These are phyloP conservation scores for Prolemur simus DNA, from an alignment of 2,113 vertebrate species.

Conservation along the genomic window DNA sequence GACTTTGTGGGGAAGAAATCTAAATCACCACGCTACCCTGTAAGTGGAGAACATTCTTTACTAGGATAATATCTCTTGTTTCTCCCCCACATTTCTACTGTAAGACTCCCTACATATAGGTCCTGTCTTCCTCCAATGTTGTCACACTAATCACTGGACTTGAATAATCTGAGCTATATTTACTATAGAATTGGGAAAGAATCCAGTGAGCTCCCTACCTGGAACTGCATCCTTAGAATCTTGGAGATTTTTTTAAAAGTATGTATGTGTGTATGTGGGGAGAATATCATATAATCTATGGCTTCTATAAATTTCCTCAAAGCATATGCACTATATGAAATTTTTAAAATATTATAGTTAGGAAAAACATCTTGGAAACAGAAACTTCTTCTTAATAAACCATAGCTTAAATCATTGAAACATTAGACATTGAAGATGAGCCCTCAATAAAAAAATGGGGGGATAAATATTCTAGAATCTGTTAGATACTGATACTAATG, in stretches of 20 bases:
- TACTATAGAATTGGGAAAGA: not conserved
- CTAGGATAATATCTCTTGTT: not conserved
- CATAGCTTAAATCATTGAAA: not conserved
- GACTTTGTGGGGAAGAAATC: not conserved
- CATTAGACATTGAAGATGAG: not conserved
- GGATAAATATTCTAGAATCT: not conserved
- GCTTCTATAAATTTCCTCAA: not conserved
- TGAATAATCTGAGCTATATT: not conserved
- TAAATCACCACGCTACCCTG: not conserved
- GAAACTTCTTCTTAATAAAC: not conserved
- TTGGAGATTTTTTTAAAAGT: not conserved
- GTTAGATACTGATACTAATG: not conserved
- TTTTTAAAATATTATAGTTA: not conserved
- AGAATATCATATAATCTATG: not conserved
- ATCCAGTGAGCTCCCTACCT: not conserved
- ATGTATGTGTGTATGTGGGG: accelerated
- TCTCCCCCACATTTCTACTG: not conserved
- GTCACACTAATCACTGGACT: not conserved
- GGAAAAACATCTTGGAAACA: not conserved
- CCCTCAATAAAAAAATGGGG: not conserved
- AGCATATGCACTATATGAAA: not conserved
- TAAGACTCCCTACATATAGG: not conserved
- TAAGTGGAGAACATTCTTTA: not conserved
- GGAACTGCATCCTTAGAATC: not conserved
- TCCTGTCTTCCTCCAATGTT: not conserved